These are phyloP conservation scores for Nebria brevicollis DNA, from an alignment of 2,888 invertebrate species.

Conservation along the genomic window DNA sequence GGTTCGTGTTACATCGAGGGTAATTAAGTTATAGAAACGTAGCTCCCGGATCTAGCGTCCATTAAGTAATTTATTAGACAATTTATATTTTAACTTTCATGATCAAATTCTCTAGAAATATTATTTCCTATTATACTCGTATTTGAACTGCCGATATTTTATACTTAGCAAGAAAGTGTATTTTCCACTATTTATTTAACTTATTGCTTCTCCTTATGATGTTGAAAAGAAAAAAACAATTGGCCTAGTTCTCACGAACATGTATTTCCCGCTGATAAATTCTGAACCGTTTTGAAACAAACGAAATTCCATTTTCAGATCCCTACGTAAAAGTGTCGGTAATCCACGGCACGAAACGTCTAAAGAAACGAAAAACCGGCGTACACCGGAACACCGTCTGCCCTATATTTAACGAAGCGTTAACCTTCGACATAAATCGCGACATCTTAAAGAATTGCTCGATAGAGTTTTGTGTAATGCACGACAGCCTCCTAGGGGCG, in stretches of 20 bases:
- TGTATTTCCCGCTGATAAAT: too few species aligned
- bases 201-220: not conserved
- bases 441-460: conserved; percentile 67
- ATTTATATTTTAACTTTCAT: not conserved
- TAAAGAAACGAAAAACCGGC: conserved; percentile 66
- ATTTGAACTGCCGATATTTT: not conserved
- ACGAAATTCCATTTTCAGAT: conserved; percentile 56
- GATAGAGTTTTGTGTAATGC: conserved; percentile 70
- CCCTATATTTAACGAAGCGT: conserved; percentile 67
- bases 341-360: conserved; percentile 61
- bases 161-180: not conserved
- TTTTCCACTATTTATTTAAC: not conserved
- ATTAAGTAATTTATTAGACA: not conserved
- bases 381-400: conserved; percentile 63
- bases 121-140: not conserved
- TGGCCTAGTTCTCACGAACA: not conserved
- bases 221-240: not conserved
- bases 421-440: conserved; percentile 64
- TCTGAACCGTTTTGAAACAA: too few species aligned
- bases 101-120: not conserved
- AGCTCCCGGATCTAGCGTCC: not conserved
- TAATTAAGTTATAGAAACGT: not conserved
- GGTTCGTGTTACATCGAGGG: not conserved
- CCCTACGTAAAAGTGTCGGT: conserved; percentile 66
- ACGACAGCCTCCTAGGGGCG: conserved; percentile 70